Evolutionary conservation across 2,797 vertebrate species (phyloP).

Genomic region (Hylomyscus alleni): DNA sequence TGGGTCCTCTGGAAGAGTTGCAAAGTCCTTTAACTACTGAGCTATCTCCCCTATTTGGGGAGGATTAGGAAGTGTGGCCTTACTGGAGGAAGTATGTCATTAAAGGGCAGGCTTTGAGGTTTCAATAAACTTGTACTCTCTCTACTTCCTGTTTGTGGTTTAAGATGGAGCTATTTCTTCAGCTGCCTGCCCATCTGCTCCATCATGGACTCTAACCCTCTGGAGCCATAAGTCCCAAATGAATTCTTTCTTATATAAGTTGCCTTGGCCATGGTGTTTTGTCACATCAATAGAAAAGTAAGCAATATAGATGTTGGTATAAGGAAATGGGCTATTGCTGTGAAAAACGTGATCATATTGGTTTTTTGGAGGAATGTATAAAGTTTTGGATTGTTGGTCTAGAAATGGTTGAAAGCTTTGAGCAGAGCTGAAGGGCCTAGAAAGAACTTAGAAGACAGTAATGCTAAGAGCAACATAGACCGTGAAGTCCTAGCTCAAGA

Average conservation of each 20-base stretch:
- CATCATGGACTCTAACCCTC: not conserved
- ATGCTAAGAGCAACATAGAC: not conserved
- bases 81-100: not conserved
- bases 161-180: not conserved
- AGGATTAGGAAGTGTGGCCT: not conserved
- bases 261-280: not conserved
- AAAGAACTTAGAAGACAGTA: not conserved
- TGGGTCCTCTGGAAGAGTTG: not conserved
- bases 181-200: not conserved
- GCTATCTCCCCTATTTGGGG: not conserved
- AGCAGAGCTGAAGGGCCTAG: not conserved
- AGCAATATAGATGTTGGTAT: not conserved
- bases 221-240: not conserved
- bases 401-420: not conserved
- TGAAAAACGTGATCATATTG: not conserved
- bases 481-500: not conserved
- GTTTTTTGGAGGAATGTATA: not conserved
- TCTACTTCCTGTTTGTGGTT: not conserved
- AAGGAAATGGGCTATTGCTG: not conserved
- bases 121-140: not conserved
- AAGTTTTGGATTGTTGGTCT: not conserved
- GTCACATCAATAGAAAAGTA: not conserved
- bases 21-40: not conserved
- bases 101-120: not conserved
- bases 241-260: not conserved